Conservation (phyloP, 2,797 vertebrate genomes). For the Lophius americanus region DNA sequence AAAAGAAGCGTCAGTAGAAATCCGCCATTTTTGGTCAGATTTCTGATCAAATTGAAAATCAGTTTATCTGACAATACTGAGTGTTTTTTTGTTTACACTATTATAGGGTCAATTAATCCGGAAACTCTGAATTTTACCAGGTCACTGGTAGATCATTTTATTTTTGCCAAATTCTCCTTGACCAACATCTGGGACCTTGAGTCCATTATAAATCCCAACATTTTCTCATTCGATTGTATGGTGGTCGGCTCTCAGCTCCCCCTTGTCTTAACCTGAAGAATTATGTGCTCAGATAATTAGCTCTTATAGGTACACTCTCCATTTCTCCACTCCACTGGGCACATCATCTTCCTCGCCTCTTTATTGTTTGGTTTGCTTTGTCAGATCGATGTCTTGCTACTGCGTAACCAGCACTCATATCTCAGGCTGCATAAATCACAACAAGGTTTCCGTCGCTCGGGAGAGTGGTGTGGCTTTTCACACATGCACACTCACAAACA, state of each 20-base stretch:
- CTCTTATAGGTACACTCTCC: slow-evolving; percentile 87
- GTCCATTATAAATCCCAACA: slow-evolving; percentile 60
- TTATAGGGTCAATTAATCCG: slow-evolving; percentile 24
- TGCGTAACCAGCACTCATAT: slow-evolving; percentile 86
- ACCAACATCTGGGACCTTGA: slow-evolving; percentile 59
- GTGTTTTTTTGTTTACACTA: not conserved
- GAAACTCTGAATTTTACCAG: slow-evolving; percentile 18
- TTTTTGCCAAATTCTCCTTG: slow-evolving; percentile 48
- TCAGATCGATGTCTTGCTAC: slow-evolving; percentile 89
- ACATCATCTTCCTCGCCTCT: slow-evolving; percentile 87
- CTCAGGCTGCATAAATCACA: slow-evolving; percentile 86
- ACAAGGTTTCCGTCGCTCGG: slow-evolving; percentile 85
- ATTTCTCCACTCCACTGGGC: slow-evolving; percentile 87
- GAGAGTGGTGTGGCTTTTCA: slow-evolving; percentile 71
- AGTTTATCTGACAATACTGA: not conserved
- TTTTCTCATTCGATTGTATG: slow-evolving; percentile 67
- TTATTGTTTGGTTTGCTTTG: slow-evolving; percentile 89
- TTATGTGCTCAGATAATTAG: slow-evolving; percentile 87
- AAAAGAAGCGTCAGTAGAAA: not conserved
- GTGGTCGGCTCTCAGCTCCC: slow-evolving; percentile 70
- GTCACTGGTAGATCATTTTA: slow-evolving; percentile 39
- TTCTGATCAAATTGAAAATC: not conserved
- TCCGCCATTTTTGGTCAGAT: not conserved
- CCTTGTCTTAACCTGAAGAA: slow-evolving; percentile 87
- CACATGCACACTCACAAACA: slow-evolving; percentile 43